Base-by-base conservation (phyloP, 64 coral and sea anemone species). In the Astreopora myriophthalma region DNA sequence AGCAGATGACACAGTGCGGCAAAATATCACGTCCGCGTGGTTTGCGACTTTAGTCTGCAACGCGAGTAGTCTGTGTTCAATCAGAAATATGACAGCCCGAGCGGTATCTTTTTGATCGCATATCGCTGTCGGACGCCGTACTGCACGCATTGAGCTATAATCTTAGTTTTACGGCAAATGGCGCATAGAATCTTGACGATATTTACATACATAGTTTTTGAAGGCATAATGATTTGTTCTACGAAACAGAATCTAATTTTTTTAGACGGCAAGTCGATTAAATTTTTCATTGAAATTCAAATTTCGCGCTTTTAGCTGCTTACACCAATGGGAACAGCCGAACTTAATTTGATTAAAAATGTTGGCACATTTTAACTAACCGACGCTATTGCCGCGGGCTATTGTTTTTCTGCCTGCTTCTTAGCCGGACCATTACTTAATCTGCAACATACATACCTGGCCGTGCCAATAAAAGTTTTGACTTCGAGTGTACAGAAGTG, bases 381-480 rank as follows among this genome's bases (percentile, higher is more conserved):
- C 27, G n/a, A 67, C 19, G n/a, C 64, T 67, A 67, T 17, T 67
- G 22, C 64, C n/a, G 64, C n/a, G 19, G 48, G 27, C n/a, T 67
- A 67, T 67, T 67, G 22, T 67, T 67, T 67, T 67, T 67, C 64
- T 67, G 27, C 64, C 64, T 67, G n/a, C 64, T 67, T 67, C 19
- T 67, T 28, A 67, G 64, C 11, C 27, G n/a, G 64, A 67, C 64
- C 64, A 62, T 62, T 62, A 44, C 40, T 44, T 44, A 44, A 44
- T 6, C 40, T 8, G 11, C 40, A 6, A 44, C 28, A 44, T 44
- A 66, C 63, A 27, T 66, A 27, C 63, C 63, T 66, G 63, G 20
- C 2, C 63, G 20, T 66, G 63, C 63, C 63, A 66, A 8, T 27
- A 66, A 66, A 1, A 65, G 62, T 0, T 65, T 65, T 65, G 16